phyloP scores from a whole-genome alignment of 2,888 invertebrate species.

The Tuberolachnus salignus region DNA sequence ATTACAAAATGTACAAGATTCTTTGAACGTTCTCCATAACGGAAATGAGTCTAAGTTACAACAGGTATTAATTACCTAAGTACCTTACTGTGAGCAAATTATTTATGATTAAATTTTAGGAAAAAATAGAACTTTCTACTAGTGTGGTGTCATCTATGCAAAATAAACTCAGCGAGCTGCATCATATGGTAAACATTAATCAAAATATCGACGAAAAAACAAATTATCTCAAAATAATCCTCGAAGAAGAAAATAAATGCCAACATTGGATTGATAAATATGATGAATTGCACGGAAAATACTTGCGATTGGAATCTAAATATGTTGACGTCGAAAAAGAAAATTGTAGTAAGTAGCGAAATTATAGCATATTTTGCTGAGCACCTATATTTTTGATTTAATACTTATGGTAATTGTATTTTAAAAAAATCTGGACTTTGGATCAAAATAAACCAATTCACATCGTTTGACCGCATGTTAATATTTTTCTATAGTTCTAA shows the following conservation, averaged over 20 bases:
- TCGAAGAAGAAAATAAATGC: conserved; percentile 29
- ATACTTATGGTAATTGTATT: no score
- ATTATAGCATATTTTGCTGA: no score
- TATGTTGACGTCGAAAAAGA: conserved; percentile 19
- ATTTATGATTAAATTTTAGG: background rate
- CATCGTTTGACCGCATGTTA: no score
- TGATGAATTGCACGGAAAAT: conserved; percentile 16
- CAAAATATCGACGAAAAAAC: background rate
- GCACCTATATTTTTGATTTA: no score
- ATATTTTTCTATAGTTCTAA: no score
- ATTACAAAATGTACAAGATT: background rate
- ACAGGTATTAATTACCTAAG: background rate
- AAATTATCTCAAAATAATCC: background rate
- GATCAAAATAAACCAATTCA: no score
- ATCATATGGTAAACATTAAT: background rate
- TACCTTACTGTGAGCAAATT: background rate
- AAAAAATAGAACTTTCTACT: background rate
- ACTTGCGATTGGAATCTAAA: conserved; percentile 29
- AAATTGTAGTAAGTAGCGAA: conserved; percentile 38
- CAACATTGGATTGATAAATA: conserved; percentile 41
- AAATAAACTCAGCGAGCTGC: background rate
- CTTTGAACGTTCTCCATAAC: background rate
- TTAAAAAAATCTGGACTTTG: no score
- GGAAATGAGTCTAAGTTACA: background rate
- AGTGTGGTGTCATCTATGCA: background rate